Base-by-base conservation (phyloP, 1,140 invertebrate species). In the Lineus longissimus region DNA sequence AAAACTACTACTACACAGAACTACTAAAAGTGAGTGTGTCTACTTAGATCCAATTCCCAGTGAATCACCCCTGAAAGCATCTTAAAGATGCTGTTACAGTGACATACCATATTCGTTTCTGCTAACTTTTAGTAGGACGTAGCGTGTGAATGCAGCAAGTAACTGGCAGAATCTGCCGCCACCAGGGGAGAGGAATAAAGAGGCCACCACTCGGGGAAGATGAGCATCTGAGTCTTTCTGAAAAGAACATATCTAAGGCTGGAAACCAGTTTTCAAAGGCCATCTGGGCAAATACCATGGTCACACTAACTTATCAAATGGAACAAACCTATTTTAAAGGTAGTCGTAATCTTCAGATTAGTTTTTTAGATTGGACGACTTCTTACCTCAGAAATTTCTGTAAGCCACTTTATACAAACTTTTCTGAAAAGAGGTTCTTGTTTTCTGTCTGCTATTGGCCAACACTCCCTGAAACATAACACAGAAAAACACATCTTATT, bases 381-480 rank as follows among this genome's bases (percentile, higher is more conserved):
- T 7, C 55, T 62, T 64, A 80, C 78, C 70, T 76, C 73, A 17
- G 73, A 65, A 65, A 80, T 78, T 43, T 75, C 70, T 58, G 63
- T 64, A 1, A 79, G 64, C 78, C 78, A 80, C 22, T 70, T 73
- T 40, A 67, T 71, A 55, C 73, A 76, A 7, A 67, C 67, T 64
- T 72, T 75, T 51, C 76, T 67, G 60, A 79, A 80, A 54, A 64
- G 58, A 36, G 74, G 68, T 60, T 80, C 77, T 45, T 67, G 58
- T 67, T 79, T 76, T 58, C 75, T 78, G 61, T 77, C 73, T 19
- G 62, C 45, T 13, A 80, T 70, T 40, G 76, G 77, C 77, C 77
- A 80, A 59, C 76, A 78, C 62, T 76, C 71, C 64, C 78, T 80
- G 63, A 33, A 69, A 69, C 51, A 60, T 45, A 45, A 65, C n/a